Percentiles rank a stretch among this genome's conserved stretches.
Conservation (phyloP, 2,888 invertebrate species). For the Calliphora vomitoria region DNA sequence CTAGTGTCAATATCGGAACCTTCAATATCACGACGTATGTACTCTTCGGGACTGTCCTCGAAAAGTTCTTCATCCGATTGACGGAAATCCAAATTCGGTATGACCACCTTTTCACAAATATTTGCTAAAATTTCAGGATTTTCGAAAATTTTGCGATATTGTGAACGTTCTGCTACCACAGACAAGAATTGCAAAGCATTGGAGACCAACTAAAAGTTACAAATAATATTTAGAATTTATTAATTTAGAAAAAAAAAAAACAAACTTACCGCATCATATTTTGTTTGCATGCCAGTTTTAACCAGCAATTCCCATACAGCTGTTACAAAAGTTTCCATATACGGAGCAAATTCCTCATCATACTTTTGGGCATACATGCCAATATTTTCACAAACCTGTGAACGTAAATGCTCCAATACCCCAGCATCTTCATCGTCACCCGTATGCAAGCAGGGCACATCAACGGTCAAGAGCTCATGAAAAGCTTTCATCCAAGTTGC, state of each 20-base stretch:
- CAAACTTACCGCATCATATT: slow-evolving; percentile 93
- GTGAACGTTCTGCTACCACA: slow-evolving; percentile 95
- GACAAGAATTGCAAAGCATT: slow-evolving; percentile 98
- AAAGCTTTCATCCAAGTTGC: slow-evolving; percentile 97
- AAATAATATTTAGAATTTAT: not conserved
- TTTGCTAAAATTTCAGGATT: slow-evolving; percentile 93
- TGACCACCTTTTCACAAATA: slow-evolving; percentile 99
- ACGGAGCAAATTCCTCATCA: slow-evolving; percentile 97
- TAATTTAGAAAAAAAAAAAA: not conserved
- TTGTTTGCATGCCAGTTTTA: slow-evolving; percentile 92
- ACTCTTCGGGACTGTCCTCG: slow-evolving; percentile 99
- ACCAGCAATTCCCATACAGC: slow-evolving; percentile 97
- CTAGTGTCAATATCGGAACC: slow-evolving; percentile 99
- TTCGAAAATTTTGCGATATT: slow-evolving; percentile 95
- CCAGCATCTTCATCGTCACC: slow-evolving; percentile 95
- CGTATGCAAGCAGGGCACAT: slow-evolving; percentile 91
- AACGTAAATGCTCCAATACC: slow-evolving; percentile 94
- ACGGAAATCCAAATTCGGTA: slow-evolving; percentile 98
- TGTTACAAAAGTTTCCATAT: slow-evolving; percentile 96
- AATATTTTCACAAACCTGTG: slow-evolving; percentile 98
- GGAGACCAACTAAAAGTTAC: slow-evolving; percentile 91
- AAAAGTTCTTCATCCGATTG: slow-evolving; percentile 97
- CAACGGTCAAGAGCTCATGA: slow-evolving; percentile 90
- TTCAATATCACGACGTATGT: slow-evolving; percentile 97
- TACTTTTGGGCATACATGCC: slow-evolving; percentile 98